Evolutionary conservation across 1,140 invertebrate genomes (phyloP).

Genomic region (Pseudomyrmex pallidus): DNA sequence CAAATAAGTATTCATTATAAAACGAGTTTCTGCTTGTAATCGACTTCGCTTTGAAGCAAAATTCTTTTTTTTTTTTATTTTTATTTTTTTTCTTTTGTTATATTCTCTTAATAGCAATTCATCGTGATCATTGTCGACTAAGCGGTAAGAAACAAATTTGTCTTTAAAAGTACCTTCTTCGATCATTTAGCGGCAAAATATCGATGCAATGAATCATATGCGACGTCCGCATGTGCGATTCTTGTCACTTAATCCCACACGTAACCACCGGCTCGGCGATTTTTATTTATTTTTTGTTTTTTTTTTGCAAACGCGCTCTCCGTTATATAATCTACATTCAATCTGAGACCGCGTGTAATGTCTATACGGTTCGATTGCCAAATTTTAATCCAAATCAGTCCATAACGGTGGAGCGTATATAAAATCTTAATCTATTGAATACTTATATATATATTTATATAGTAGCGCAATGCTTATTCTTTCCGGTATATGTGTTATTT

Average conservation of each 20-base stretch:
- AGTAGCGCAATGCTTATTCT: slow-evolving; percentile 70
- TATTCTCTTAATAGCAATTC: slow-evolving; percentile 25
- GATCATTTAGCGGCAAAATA: slow-evolving; percentile 53
- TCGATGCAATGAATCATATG: slow-evolving; percentile 62
- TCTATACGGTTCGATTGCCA: slow-evolving; percentile 49
- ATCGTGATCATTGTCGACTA: slow-evolving; percentile 62
- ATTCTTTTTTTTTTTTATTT: background rate
- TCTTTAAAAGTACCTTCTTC: slow-evolving; percentile 57
- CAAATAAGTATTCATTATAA: slow-evolving; percentile 55
- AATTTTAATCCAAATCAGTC: slow-evolving; percentile 71
- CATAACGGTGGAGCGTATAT: slow-evolving; percentile 74
- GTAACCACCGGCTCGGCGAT: slow-evolving; percentile 44
- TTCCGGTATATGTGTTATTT: slow-evolving; percentile 26
- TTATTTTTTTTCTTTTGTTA: too few relatives aligned
- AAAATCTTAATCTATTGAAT: slow-evolving; percentile 80
- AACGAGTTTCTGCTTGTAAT: slow-evolving; percentile 21
- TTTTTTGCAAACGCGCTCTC: slow-evolving; percentile 39
- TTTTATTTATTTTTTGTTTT: too few relatives aligned
- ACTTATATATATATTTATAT: slow-evolving; percentile 74
- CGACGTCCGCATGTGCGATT: slow-evolving; percentile 57
- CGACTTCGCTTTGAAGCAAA: slow-evolving; percentile 8
- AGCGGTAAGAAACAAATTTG: slow-evolving; percentile 53
- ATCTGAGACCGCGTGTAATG: slow-evolving; percentile 25
- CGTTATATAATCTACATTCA: slow-evolving; percentile 56
- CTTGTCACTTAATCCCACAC: slow-evolving; percentile 36